These are phyloP conservation scores for Erethizon dorsatum DNA, from an alignment of 2,797 vertebrate genomes.

Conservation along the genomic window DNA sequence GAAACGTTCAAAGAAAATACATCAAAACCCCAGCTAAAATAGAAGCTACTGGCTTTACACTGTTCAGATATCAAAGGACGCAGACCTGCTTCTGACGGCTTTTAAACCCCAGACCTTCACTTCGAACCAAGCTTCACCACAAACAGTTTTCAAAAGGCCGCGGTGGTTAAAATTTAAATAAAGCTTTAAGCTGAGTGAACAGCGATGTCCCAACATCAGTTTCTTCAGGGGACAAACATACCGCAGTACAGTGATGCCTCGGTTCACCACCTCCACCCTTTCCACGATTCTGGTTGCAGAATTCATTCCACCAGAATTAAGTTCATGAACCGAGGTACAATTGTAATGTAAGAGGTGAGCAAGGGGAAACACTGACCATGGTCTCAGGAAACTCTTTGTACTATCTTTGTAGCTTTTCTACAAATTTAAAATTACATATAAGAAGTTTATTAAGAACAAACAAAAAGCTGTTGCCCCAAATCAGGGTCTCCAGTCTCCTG, in stretches of 20 bases:
- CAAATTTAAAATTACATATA: slow-evolving; percentile 60
- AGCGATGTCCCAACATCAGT: neutral
- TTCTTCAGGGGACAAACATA: slow-evolving; percentile 36
- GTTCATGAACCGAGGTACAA: neutral
- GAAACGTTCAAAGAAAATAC: slow-evolving; percentile 69
- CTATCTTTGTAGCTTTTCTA: slow-evolving; percentile 1
- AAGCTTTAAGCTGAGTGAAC: slow-evolving; percentile 32
- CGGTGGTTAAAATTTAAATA: slow-evolving; percentile 44
- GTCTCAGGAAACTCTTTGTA: neutral
- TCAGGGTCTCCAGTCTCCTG: neutral
- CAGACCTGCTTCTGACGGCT: slow-evolving; percentile 2
- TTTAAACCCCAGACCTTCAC: slow-evolving; percentile 49
- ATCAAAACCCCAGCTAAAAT: slow-evolving; percentile 67
- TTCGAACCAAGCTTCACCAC: slow-evolving; percentile 48
- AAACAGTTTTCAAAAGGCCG: slow-evolving; percentile 71
- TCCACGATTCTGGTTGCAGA: neutral
- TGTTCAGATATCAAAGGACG: slow-evolving; percentile 47
- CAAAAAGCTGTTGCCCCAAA: neutral
- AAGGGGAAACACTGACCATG: neutral
- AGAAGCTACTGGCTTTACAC: neutral
- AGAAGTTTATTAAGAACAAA: slow-evolving; percentile 43
- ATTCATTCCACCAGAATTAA: neutral
- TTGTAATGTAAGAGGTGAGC: neutral
- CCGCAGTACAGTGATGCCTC: neutral
- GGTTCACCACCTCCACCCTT: neutral